Evolutionary conservation across 2,888 invertebrate species (phyloP), one percentile per base, ranked within the genome.

Genomic region (Athalia cordata): DNA sequence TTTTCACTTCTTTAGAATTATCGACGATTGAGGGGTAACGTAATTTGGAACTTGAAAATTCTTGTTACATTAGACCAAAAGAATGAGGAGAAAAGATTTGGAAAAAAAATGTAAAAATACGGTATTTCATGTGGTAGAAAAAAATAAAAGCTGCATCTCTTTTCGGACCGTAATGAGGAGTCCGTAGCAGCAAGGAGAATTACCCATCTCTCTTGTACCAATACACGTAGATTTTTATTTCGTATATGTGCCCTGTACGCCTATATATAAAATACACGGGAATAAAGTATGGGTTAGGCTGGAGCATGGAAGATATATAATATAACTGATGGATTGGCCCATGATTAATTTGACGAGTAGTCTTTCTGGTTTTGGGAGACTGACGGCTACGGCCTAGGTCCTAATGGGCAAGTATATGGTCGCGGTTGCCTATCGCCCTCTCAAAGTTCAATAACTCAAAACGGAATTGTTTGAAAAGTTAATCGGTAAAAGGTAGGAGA

Each of bases 291-390:
- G 59, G 72, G 72, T 45, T 55, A 72, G 59, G 59, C 59, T 13
- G 8, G 57, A 57, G 47, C 45, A 50, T 59, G 72, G 45, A 72
- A 59, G 47, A 72, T 72, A 77, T 11, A 61, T 3, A 47, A 64
- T 62, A 62, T 86, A 61, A 84, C 89, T 90, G 90, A 90, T 90
- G 90, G 90, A 90, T 90, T 90, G 89, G 90, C 89, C 90, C 89
- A 88, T 90, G 90, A 90, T 90, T 90, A 90, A 90, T 90, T 90
- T 90, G 90, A 90, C 89, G 89, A 90, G 90, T 87, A 88, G 89
- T 90, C 89, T 90, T 90, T 90, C 90, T 89, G 89, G 90, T 90
- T 90, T 89, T 89, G 86, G 88, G 83, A 78, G 78, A 78, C 78
- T 87, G 87, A 87, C 87, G 82, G 43, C 82, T 79, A 15, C 65